phyloP scores from a whole-genome alignment of 2,113 vertebrate genomes.

The Bufo bufo region DNA sequence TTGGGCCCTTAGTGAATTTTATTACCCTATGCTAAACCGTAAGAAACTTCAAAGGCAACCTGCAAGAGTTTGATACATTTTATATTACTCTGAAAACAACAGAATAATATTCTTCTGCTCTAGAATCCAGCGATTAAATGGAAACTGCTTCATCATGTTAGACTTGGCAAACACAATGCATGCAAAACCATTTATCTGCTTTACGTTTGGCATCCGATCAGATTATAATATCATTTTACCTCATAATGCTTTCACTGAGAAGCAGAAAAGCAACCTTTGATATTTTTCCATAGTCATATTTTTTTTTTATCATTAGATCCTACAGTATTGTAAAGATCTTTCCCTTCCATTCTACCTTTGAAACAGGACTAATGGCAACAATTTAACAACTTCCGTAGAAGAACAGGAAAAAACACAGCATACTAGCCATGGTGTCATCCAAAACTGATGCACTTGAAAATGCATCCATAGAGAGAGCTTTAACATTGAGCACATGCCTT shows the following conservation, averaged over 20 bases:
- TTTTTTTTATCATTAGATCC: neutral
- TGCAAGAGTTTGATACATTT: conserved; percentile 11
- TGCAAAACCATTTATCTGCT: conserved; percentile 13
- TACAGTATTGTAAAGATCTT: neutral
- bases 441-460: no score
- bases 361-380: no score
- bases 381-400: no score
- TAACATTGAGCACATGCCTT: no score
- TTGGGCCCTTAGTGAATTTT: neutral
- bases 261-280: conserved; percentile 24
- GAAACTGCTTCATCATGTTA: conserved; percentile 27
- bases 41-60: conserved; percentile 17
- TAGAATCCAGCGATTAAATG: conserved; percentile 13
- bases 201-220: neutral
- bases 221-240: conserved; percentile 36
- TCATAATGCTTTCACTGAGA: conserved; percentile 23
- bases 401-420: no score
- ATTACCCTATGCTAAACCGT: neutral
- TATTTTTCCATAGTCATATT: conserved; percentile 3
- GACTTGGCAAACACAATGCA: conserved; percentile 12
- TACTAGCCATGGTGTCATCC: no score
- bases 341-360: neutral
- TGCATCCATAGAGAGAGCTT: no score
- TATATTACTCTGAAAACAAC: conserved; percentile 11
- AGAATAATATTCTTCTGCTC: neutral